phyloP scores from a whole-genome alignment of 2,888 invertebrate genomes.

The Stictocephala bisonia region DNA sequence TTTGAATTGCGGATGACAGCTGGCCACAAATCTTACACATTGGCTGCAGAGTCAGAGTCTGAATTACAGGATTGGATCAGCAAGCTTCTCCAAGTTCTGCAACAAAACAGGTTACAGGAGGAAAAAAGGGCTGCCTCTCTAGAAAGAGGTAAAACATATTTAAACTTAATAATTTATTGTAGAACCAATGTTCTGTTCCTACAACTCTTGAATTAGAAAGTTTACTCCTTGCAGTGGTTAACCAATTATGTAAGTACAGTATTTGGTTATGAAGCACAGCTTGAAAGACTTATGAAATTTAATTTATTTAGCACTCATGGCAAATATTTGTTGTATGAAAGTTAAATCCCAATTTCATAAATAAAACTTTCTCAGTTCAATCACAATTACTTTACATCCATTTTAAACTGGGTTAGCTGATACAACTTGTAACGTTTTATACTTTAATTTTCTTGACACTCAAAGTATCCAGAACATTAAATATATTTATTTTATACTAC shows the following conservation, averaged over 20 bases:
- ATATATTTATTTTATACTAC: too few species aligned
- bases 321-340: background rate
- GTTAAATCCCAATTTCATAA: too few species aligned
- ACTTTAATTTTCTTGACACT: too few species aligned
- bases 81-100: conserved; percentile 85
- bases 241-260: background rate
- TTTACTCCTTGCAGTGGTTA: background rate
- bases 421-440: too few species aligned
- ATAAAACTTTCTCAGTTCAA: too few species aligned
- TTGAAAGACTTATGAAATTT: background rate
- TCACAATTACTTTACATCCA: too few species aligned
- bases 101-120: conserved; percentile 84
- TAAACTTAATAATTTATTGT: background rate
- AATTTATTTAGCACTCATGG: background rate
- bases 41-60: conserved; percentile 87
- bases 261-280: too few species aligned
- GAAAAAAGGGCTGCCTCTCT: conserved; percentile 69
- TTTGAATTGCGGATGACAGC: conserved; percentile 90
- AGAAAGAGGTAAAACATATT: conserved; percentile 67
- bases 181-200: background rate
- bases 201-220: background rate
- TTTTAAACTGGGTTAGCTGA: too few species aligned
- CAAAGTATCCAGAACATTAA: too few species aligned
- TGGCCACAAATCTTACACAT: conserved; percentile 85
- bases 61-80: conserved; percentile 87